Evolutionary conservation across 2,888 invertebrate species (phyloP).

Genomic region (Barypeithes pellucidus): DNA sequence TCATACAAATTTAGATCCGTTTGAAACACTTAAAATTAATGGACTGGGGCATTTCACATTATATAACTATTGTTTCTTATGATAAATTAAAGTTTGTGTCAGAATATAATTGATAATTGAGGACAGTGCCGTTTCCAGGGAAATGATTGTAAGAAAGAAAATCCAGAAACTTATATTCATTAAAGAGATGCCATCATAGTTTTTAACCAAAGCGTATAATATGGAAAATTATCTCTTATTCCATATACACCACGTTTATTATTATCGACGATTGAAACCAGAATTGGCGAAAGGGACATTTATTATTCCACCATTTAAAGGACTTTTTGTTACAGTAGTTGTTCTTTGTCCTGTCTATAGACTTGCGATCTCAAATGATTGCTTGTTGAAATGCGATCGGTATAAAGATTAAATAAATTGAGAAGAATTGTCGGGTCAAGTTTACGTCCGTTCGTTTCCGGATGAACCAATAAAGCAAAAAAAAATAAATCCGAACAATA

Average conservation of each 20-base stretch:
- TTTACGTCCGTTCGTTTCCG: not conserved
- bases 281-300: too few species aligned
- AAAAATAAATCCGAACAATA: conserved; percentile 11
- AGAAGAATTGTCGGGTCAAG: not conserved
- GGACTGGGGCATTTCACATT: conserved; percentile 8
- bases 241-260: too few species aligned
- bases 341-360: conserved; percentile 21
- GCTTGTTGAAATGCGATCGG: conserved; percentile 13
- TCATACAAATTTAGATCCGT: conserved; percentile 20
- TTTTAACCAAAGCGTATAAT: too few species aligned
- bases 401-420: conserved; percentile 17
- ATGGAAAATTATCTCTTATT: too few species aligned
- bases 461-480: conserved; percentile 1
- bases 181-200: too few species aligned
- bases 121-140: too few species aligned
- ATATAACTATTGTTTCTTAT: conserved; percentile 16
- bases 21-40: conserved; percentile 25
- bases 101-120: conserved; percentile 19
- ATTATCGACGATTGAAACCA: too few species aligned
- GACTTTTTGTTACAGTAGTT: conserved; percentile 18
- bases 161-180: too few species aligned
- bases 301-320: conserved; percentile 13
- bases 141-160: too few species aligned
- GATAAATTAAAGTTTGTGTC: conserved; percentile 19
- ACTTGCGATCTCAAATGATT: conserved; percentile 9